phyloP scores from a whole-genome alignment of 2,888 invertebrate genomes.

The Branchipolynoe longqiensis region DNA sequence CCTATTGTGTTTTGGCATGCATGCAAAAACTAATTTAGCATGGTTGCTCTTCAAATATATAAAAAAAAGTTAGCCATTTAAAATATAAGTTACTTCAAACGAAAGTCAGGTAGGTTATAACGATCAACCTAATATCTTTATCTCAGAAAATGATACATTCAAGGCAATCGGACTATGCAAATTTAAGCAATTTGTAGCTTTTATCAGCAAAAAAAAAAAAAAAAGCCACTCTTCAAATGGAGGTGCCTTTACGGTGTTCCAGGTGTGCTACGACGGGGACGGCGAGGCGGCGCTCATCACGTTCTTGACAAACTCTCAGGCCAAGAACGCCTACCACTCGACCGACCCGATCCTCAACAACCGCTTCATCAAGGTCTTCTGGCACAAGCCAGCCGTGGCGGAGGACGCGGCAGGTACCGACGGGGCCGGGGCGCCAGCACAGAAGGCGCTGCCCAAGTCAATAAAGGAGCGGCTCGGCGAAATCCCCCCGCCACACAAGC shows the following conservation, averaged over 20 bases:
- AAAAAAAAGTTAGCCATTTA: too few relatives aligned
- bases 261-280: slow-evolving; percentile 87
- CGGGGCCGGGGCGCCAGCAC: background rate
- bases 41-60: too few relatives aligned
- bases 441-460: slow-evolving; percentile 64
- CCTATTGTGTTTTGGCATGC: too few relatives aligned
- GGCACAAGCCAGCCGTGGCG: slow-evolving; percentile 87
- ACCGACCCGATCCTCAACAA: slow-evolving; percentile 99
- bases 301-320: slow-evolving; percentile 93
- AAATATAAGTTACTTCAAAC: too few relatives aligned
- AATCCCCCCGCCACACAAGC: slow-evolving; percentile 73
- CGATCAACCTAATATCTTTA: too few relatives aligned
- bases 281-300: slow-evolving; percentile 96
- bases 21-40: too few relatives aligned
- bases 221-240: too few relatives aligned
- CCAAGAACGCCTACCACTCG: slow-evolving; percentile 95
- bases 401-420: background rate
- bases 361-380: slow-evolving; percentile 98
- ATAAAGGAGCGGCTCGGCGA: slow-evolving; percentile 84
- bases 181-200: too few relatives aligned
- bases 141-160: too few relatives aligned
- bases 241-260: slow-evolving; percentile 25
- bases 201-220: too few relatives aligned
- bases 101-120: too few relatives aligned
- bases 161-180: too few relatives aligned